Conservation (phyloP, 30 jellyfish, hydroid and myxozoan genomes). For the Turritopsis dohrnii region DNA sequence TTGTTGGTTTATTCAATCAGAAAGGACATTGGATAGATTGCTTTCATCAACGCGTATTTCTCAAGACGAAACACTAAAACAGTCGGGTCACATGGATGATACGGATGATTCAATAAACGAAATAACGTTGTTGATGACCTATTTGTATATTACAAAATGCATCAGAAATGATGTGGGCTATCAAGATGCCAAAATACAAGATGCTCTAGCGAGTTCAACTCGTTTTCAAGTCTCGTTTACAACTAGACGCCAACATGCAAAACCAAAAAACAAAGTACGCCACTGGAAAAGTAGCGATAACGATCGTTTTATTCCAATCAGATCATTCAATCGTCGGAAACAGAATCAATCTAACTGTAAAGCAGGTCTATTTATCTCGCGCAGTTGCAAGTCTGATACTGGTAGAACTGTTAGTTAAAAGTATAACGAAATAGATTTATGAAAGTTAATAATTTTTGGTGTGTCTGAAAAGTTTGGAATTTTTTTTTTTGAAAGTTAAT, state of each 20-base stretch:
- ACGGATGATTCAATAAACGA: background rate
- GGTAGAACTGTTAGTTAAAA: too few species aligned
- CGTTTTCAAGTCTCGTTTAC: background rate
- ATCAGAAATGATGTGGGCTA: background rate
- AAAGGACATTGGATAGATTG: background rate
- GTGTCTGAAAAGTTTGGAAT: too few species aligned
- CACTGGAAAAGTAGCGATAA: background rate
- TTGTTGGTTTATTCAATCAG: background rate
- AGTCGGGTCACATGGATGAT: background rate
- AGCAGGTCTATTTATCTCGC: too few species aligned
- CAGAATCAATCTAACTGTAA: background rate
- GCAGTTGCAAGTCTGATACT: too few species aligned
- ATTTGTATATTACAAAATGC: background rate
- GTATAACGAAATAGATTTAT: too few species aligned
- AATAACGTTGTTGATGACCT: background rate
- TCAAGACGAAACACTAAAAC: background rate
- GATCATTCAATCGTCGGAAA: background rate
- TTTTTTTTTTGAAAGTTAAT: too few species aligned
- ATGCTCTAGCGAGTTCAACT: too few species aligned
- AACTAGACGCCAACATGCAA: background rate
- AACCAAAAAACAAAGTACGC: background rate
- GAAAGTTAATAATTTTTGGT: too few species aligned
- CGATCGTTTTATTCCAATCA: background rate
- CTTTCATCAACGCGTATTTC: background rate
- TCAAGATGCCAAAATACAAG: background rate